phyloP scores from a whole-genome alignment of 2,797 vertebrate species.

The Trachops cirrhosus region DNA sequence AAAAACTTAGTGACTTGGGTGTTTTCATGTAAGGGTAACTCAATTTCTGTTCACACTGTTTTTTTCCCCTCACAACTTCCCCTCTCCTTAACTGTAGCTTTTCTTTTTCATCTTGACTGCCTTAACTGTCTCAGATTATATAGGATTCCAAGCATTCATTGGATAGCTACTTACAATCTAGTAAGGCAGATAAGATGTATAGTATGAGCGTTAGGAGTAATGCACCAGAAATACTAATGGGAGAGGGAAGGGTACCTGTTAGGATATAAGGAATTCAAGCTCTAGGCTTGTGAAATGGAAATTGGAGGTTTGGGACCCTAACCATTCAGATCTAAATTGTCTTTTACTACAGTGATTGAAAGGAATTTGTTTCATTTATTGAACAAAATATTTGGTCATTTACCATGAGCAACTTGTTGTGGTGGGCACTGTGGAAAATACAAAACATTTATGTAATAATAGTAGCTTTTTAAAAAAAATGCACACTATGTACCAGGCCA shows the following conservation, averaged over 20 bases:
- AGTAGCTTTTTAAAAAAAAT: neutral
- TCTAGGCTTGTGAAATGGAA: neutral
- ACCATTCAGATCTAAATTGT: neutral
- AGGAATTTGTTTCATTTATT: conserved; percentile 21
- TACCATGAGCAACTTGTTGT: neutral
- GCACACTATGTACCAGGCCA: neutral
- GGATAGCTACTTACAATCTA: neutral
- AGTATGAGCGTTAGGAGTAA: neutral
- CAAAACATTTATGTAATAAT: neutral
- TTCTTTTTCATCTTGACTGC: neutral
- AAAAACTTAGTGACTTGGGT: neutral
- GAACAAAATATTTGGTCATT: neutral
- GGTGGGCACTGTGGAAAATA: neutral
- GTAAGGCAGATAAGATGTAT: neutral
- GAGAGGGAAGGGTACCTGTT: neutral
- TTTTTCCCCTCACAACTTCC: neutral
- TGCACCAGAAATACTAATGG: conserved; percentile 1
- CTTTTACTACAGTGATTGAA: neutral
- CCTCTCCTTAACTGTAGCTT: neutral
- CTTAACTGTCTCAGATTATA: neutral
- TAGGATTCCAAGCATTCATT: neutral
- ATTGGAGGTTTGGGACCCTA: neutral
- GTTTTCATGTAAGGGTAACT: neutral
- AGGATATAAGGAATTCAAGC: neutral
- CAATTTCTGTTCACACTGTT: neutral